Evolutionary conservation across 2,888 invertebrate genomes (phyloP).

Genomic region (Tetragnatha montana): DNA sequence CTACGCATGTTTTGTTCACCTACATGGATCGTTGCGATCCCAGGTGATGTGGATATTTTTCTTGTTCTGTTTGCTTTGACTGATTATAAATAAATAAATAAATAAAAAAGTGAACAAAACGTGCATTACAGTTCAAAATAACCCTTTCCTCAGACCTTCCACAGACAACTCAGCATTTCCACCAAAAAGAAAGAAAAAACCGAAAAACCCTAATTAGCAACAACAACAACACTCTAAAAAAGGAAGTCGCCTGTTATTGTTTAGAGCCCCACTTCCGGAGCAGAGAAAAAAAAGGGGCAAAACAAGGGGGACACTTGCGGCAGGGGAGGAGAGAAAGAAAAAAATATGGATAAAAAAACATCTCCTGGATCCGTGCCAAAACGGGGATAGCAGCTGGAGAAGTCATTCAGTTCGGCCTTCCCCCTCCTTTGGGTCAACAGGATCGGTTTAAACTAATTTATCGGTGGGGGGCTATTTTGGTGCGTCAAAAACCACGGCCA

Average conservation of each 20-base stretch:
- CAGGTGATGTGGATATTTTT: too few species aligned
- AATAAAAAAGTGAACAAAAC: too few species aligned
- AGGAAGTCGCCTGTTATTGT: neutral
- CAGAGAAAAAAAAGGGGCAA: neutral
- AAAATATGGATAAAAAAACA: neutral
- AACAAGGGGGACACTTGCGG: neutral
- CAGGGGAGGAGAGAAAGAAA: conserved; percentile 13
- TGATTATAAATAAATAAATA: too few species aligned
- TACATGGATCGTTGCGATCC: too few species aligned
- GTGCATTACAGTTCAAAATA: too few species aligned
- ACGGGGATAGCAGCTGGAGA: conserved; percentile 43
- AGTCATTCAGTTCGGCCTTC: conserved; percentile 47
- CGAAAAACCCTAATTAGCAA: too few species aligned
- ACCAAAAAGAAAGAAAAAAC: too few species aligned
- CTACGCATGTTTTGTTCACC: too few species aligned
- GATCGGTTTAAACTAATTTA: conserved; percentile 58
- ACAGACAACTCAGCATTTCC: too few species aligned
- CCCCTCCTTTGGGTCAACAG: conserved; percentile 51
- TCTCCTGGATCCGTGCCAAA: conserved; percentile 49
- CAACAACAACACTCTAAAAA: neutral
- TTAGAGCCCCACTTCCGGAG: neutral
- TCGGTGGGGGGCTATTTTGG: conserved; percentile 1
- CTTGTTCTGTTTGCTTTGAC: too few species aligned
- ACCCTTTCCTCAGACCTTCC: too few species aligned
- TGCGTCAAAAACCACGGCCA: neutral